These are phyloP conservation scores for Arvicola amphibius DNA, from an alignment of 2,797 vertebrate species.

Conservation along the genomic window DNA sequence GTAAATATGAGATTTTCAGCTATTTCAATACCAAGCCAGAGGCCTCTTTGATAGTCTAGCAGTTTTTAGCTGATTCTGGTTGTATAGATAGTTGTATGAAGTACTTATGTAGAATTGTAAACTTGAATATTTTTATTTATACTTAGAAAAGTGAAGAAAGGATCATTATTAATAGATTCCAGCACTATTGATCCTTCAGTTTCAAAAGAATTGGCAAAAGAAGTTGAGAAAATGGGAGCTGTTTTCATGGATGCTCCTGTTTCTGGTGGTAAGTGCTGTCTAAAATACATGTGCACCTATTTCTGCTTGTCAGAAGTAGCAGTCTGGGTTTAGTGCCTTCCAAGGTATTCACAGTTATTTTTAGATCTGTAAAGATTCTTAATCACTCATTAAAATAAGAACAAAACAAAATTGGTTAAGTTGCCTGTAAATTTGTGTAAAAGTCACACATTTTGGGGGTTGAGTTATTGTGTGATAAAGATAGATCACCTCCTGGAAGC, in stretches of 20 bases:
- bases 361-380: not conserved
- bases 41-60: constrained; percentile 4
- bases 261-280: constrained; percentile 93
- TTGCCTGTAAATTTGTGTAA: not conserved
- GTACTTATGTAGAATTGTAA: constrained; percentile 59
- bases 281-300: not conserved
- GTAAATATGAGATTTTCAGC: constrained; percentile 61
- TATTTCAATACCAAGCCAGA: constrained; percentile 59
- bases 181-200: constrained; percentile 98
- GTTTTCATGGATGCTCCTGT: constrained; percentile 99
- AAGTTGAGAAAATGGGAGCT: constrained; percentile 97
- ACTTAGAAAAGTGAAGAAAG: constrained; percentile 97
- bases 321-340: constrained; percentile 5
- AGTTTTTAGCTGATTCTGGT: constrained; percentile 53
- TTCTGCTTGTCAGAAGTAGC: constrained; percentile 31
- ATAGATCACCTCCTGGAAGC: not conserved
- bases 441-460: constrained; percentile 30
- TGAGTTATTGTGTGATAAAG: not conserved
- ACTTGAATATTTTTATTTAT: constrained; percentile 75
- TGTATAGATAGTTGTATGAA: constrained; percentile 17
- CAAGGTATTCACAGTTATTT: not conserved
- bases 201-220: constrained; percentile 96
- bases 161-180: constrained; percentile 97
- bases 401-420: not conserved
- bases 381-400: constrained; percentile 44